phyloP scores from a whole-genome alignment of 2,888 invertebrate species.

The Sinodicranocentrus sp. region DNA sequence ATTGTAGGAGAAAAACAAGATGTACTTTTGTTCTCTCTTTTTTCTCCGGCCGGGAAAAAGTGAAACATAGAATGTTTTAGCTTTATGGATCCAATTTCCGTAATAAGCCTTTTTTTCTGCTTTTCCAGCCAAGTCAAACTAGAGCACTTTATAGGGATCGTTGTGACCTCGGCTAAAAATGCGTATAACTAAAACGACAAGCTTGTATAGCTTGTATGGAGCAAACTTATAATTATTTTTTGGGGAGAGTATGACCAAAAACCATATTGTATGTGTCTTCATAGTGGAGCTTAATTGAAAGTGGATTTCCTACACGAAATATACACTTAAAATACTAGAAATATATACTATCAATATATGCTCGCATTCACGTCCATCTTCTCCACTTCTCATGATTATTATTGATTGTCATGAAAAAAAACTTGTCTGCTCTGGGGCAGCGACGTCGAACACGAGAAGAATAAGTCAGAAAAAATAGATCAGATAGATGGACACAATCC shows the following conservation, averaged over 20 bases:
- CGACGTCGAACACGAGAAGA: neutral
- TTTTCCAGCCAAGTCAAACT: neutral
- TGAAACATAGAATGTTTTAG: neutral
- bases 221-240: conserved; percentile 14
- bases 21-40: neutral
- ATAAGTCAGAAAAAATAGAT: conserved; percentile 4
- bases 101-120: neutral
- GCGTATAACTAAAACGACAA: neutral
- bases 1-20: neutral
- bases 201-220: neutral
- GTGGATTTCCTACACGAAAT: neutral
- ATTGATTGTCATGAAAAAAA: conserved; percentile 26
- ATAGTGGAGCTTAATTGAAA: conserved; percentile 4
- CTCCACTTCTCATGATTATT: conserved; percentile 16
- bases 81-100: conserved; percentile 13
- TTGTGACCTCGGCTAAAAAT: conserved; percentile 11
- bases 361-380: neutral
- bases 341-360: no score
- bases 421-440: neutral
- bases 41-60: neutral
- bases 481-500: neutral
- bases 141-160: neutral
- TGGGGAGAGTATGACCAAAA: no score
- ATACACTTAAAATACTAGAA: no score
- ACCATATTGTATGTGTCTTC: neutral